Evolutionary conservation across 2,113 vertebrate species (phyloP).

Genomic region (Scalopus aquaticus): DNA sequence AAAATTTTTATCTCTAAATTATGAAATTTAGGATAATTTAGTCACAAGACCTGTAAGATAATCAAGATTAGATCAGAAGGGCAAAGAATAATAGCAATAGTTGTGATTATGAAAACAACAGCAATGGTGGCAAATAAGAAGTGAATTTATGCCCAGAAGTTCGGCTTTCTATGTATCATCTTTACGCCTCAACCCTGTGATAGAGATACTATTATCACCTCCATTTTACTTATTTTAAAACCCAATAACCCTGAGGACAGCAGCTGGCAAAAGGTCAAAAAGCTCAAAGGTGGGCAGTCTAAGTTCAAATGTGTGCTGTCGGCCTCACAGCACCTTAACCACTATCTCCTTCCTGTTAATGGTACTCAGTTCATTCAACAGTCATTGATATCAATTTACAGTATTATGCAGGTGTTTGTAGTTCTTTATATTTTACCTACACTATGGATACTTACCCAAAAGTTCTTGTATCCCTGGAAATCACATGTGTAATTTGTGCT

Average conservation of each 20-base stretch:
- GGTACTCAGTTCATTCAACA: background rate
- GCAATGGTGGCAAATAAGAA: background rate
- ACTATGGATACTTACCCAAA: background rate
- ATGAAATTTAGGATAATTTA: slow-evolving; percentile 25
- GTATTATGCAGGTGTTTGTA: background rate
- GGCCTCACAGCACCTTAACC: background rate
- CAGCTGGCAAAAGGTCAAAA: slow-evolving; percentile 16
- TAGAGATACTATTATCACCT: background rate
- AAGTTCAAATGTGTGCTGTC: background rate
- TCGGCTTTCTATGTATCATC: background rate
- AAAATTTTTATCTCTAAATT: slow-evolving; percentile 38
- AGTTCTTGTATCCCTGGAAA: background rate
- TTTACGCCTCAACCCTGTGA: background rate
- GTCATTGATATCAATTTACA: background rate
- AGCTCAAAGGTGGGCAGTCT: background rate
- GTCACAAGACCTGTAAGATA: background rate
- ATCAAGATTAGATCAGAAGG: slow-evolving; percentile 27
- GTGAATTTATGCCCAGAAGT: background rate
- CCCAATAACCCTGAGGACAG: background rate
- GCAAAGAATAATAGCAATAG: background rate
- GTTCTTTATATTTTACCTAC: slow-evolving; percentile 2
- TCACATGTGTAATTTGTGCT: background rate
- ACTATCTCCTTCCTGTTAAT: background rate
- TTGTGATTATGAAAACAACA: background rate
- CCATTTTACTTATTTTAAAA: background rate